Conservation (phyloP, 2,797 vertebrate genomes). For the Esox masquinongy region DNA sequence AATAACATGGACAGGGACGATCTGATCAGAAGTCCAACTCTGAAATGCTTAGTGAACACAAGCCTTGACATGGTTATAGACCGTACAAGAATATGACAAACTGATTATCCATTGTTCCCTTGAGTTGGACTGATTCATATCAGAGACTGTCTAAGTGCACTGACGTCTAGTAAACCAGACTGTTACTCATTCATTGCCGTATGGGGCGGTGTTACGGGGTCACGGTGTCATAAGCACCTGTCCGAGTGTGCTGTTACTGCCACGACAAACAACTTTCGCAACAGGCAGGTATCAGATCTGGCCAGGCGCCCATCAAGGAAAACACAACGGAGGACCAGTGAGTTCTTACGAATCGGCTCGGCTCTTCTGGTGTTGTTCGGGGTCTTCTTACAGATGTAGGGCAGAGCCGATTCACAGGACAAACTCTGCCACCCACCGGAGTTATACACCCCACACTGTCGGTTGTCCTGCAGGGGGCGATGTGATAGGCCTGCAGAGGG, state of each 20-base stretch:
- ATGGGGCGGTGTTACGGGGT: neutral
- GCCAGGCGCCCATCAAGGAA: neutral
- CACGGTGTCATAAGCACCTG: neutral
- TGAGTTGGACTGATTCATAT: too few relatives aligned
- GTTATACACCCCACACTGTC: conserved; percentile 83
- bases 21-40: too few relatives aligned
- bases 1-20: too few relatives aligned
- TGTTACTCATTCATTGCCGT: neutral
- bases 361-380: conserved; percentile 69
- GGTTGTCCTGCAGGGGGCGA: conserved; percentile 67
- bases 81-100: too few relatives aligned
- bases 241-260: neutral
- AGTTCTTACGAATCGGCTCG: conserved; percentile 77
- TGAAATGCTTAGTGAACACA: too few relatives aligned
- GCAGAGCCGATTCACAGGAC: conserved; percentile 82
- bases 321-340: neutral
- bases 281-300: neutral
- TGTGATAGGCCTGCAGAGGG: conserved; percentile 74
- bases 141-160: too few relatives aligned
- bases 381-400: conserved; percentile 91
- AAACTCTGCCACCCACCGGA: conserved; percentile 80
- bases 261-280: neutral
- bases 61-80: too few relatives aligned
- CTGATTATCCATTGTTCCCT: too few relatives aligned
- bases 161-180: too few relatives aligned